Evolutionary conservation across 2,888 invertebrate species (phyloP).

Genomic region (Erynnis tages): DNA sequence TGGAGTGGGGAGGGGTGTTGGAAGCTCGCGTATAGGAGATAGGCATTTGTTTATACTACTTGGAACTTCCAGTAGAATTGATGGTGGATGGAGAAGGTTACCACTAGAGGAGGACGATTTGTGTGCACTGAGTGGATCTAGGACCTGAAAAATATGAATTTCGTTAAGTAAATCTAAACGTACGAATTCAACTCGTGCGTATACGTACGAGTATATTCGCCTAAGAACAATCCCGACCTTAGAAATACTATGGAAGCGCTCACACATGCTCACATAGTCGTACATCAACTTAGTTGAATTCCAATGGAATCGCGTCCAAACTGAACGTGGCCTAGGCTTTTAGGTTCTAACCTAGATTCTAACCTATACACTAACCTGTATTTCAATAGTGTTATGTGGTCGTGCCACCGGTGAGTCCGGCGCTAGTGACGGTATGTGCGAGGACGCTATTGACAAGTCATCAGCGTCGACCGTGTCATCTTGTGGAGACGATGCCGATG

Average conservation of each 20-base stretch:
- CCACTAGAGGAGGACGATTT: conserved; percentile 80
- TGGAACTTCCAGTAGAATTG: conserved; percentile 89
- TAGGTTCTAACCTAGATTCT: too few relatives aligned
- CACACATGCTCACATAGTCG: too few relatives aligned
- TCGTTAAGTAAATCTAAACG: too few relatives aligned
- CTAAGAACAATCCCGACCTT: too few relatives aligned
- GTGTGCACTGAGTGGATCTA: conserved; percentile 86
- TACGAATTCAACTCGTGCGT: too few relatives aligned
- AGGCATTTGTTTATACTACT: conserved; percentile 88
- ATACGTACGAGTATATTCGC: too few relatives aligned
- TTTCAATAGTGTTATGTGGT: conserved; percentile 72
- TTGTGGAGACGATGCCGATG: conserved; percentile 88
- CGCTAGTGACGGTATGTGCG: conserved; percentile 78
- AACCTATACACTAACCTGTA: conserved; percentile 72
- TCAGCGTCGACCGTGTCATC: conserved; percentile 86
- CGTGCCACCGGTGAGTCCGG: conserved; percentile 83
- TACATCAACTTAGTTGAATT: too few relatives aligned
- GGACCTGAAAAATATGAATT: conserved; percentile 62
- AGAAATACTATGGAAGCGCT: too few relatives aligned
- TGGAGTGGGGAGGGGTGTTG: conserved; percentile 86
- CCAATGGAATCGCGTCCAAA: too few relatives aligned
- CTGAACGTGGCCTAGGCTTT: too few relatives aligned
- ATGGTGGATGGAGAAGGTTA: conserved; percentile 86
- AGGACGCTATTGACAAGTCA: conserved; percentile 87
- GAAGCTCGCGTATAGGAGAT: conserved; percentile 89